These are phyloP conservation scores for Pygathrix nemaeus DNA, from an alignment of 2,113 vertebrate species.

Conservation along the genomic window DNA sequence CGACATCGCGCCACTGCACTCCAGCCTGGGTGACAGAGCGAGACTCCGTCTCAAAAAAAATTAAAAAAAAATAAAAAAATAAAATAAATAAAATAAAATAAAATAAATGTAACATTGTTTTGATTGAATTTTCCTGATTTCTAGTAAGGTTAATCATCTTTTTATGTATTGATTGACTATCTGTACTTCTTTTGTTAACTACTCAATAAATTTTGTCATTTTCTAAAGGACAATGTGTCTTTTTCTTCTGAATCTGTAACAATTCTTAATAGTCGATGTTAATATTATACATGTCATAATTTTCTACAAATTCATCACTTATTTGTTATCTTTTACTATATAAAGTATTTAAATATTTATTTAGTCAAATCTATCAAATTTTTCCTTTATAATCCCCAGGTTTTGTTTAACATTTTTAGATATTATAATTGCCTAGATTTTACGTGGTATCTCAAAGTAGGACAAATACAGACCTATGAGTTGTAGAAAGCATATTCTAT, in stretches of 20 bases:
- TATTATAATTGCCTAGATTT: not conserved
- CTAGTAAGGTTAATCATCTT: not conserved
- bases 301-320: not conserved
- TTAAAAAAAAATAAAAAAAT: too few species aligned
- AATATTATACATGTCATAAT: not conserved
- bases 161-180: not conserved
- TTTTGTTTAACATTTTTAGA: constrained; percentile 17
- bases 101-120: not conserved
- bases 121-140: not conserved
- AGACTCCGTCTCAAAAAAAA: too few species aligned
- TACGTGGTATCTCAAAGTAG: not conserved
- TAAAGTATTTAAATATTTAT: not conserved
- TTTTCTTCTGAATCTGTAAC: not conserved
- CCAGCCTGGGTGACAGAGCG: too few species aligned
- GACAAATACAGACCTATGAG: not conserved
- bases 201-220: not conserved
- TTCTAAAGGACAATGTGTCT: not conserved
- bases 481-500: not conserved
- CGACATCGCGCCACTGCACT: too few species aligned
- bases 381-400: not conserved
- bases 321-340: not conserved
- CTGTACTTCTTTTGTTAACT: not conserved
- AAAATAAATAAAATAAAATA: too few species aligned
- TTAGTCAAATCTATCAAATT: not conserved
- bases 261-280: not conserved